Conservation (phyloP, 2,888 invertebrate genomes). For the Chaitophorus viminalis region DNA sequence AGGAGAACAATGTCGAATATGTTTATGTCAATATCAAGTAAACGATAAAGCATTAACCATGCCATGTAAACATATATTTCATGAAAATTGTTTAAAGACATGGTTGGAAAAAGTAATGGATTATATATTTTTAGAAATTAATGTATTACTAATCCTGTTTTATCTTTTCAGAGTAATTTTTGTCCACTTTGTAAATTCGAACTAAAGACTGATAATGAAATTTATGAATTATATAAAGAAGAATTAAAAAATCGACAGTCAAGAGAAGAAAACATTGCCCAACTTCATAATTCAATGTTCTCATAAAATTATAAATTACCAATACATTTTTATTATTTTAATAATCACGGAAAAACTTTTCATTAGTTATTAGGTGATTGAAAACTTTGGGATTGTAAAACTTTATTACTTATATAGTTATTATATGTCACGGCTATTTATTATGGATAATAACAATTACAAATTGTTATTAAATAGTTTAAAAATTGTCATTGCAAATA, state of each 20-base stretch:
- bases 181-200: slow-evolving; percentile 56
- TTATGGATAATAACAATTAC: neutral
- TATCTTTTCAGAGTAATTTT: slow-evolving; percentile 50
- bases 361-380: neutral
- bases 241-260: slow-evolving; percentile 29
- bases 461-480: neutral
- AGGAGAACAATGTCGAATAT: slow-evolving; percentile 53
- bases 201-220: slow-evolving; percentile 52
- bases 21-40: slow-evolving; percentile 40
- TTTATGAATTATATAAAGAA: slow-evolving; percentile 54
- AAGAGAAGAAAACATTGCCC: slow-evolving; percentile 43
- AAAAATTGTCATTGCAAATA: neutral
- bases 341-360: neutral
- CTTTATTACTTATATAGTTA: neutral
- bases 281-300: slow-evolving; percentile 58
- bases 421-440: neutral
- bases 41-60: slow-evolving; percentile 38
- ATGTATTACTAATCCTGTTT: neutral
- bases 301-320: slow-evolving; percentile 6
- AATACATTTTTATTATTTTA: neutral
- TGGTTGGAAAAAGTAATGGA: slow-evolving; percentile 50
- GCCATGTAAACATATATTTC: slow-evolving; percentile 56
- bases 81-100: slow-evolving; percentile 48
- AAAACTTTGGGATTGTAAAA: neutral
- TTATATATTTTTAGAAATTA: neutral